phyloP scores from a whole-genome alignment of 2,888 invertebrate genomes.

The Barypeithes pellucidus region DNA sequence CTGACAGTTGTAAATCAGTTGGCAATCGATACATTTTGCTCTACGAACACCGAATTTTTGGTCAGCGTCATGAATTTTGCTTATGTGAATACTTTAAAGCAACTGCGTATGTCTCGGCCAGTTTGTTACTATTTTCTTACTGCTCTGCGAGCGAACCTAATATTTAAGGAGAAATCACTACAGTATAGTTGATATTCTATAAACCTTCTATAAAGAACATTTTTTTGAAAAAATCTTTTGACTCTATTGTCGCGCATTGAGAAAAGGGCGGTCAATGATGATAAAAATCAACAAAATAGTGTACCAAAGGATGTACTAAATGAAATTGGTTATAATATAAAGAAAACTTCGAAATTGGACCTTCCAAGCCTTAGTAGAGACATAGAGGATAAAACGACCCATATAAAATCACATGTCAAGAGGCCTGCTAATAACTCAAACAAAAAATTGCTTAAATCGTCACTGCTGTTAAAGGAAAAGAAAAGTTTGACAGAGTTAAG shows the following conservation, averaged over 20 bases:
- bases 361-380: not conserved
- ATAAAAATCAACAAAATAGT: not conserved
- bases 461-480: not conserved
- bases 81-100: no score
- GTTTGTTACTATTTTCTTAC: no score
- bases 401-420: not conserved
- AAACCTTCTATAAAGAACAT: not conserved
- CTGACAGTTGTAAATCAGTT: no score
- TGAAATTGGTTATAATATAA: not conserved
- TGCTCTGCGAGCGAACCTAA: no score
- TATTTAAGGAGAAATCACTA: no score
- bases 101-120: no score
- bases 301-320: not conserved
- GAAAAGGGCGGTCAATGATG: not conserved
- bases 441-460: not conserved
- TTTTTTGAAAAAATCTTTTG: conserved; percentile 17
- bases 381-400: not conserved
- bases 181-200: no score
- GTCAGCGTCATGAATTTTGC: no score
- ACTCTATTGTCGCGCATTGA: conserved; percentile 1
- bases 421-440: not conserved
- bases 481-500: no score
- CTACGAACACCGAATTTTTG: no score
- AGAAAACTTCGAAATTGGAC: not conserved
- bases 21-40: no score